A percentile compares a stretch with the other conserved stretches of the same genome.
Evolutionary conservation across 2,797 vertebrate species (phyloP).

Genomic region (Babyrousa celebensis): DNA sequence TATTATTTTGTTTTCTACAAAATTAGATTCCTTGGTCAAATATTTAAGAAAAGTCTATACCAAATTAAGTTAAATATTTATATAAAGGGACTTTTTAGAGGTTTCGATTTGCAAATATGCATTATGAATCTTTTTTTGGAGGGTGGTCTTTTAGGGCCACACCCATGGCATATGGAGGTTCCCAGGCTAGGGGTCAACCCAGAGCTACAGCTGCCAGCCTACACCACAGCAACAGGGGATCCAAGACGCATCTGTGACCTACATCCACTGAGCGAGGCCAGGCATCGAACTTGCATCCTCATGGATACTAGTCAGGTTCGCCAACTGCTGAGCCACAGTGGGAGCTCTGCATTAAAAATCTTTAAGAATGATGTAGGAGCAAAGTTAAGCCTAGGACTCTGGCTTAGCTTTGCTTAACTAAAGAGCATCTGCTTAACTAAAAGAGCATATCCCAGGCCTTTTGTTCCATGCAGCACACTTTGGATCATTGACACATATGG

Average conservation of each 20-base stretch:
- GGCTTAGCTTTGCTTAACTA: not conserved
- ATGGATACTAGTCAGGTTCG: too few species aligned
- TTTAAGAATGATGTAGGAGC: not conserved
- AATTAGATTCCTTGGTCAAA: slow-evolving; percentile 45
- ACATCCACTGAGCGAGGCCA: too few species aligned
- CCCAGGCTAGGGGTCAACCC: too few species aligned
- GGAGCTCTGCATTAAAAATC: not conserved
- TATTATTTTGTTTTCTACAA: not conserved
- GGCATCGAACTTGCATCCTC: too few species aligned
- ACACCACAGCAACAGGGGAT: too few species aligned
- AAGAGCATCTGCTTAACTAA: not conserved
- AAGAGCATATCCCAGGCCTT: not conserved
- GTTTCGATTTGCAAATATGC: not conserved
- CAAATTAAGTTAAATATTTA: slow-evolving; percentile 6
- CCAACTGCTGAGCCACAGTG: too few species aligned
- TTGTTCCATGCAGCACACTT: not conserved
- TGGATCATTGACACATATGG: not conserved
- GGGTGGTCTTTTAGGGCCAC: too few species aligned
- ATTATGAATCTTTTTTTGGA: not conserved
- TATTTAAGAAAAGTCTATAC: slow-evolving; percentile 55
- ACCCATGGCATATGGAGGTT: too few species aligned
- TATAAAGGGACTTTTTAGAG: not conserved
- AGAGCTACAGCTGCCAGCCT: too few species aligned
- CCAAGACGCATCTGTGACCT: too few species aligned
- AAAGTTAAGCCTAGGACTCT: slow-evolving; percentile 14